These are phyloP conservation scores for Rhea americana DNA, from an alignment of 2,113 vertebrate species.

Conservation along the genomic window DNA sequence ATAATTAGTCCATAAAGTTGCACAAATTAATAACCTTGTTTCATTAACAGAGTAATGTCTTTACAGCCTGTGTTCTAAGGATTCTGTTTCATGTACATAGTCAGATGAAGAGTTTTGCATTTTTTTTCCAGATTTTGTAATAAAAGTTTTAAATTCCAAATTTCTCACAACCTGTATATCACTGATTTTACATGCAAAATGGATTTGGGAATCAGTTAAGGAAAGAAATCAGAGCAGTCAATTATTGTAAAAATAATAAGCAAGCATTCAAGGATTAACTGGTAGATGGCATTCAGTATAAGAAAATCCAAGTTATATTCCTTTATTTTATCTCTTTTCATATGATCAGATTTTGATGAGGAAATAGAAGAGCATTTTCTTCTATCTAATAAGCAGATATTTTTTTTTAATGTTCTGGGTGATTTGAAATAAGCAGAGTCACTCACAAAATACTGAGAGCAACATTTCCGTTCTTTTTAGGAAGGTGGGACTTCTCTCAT, in stretches of 20 bases:
- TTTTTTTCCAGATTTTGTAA: neutral
- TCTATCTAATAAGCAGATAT: neutral
- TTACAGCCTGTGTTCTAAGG: neutral
- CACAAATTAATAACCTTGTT: neutral
- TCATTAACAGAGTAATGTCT: neutral
- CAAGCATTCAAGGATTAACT: neutral
- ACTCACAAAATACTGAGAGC: neutral
- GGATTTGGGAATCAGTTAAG: neutral
- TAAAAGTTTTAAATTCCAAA: neutral
- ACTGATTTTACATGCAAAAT: neutral
- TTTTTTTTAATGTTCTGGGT: neutral
- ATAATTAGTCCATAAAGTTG: neutral
- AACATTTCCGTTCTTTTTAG: neutral
- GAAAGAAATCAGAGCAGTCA: neutral
- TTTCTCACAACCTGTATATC: neutral
- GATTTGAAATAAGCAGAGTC: neutral
- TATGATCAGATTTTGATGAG: neutral
- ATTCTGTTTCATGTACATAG: neutral
- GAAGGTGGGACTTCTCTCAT: neutral
- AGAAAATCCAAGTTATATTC: neutral
- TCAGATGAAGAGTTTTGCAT: neutral
- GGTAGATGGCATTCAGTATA: neutral
- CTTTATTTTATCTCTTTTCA: neutral
- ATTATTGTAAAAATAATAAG: neutral
- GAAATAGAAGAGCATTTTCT: neutral